Conservation (phyloP, 2,797 vertebrate genomes). For the Vespertilio murinus region DNA sequence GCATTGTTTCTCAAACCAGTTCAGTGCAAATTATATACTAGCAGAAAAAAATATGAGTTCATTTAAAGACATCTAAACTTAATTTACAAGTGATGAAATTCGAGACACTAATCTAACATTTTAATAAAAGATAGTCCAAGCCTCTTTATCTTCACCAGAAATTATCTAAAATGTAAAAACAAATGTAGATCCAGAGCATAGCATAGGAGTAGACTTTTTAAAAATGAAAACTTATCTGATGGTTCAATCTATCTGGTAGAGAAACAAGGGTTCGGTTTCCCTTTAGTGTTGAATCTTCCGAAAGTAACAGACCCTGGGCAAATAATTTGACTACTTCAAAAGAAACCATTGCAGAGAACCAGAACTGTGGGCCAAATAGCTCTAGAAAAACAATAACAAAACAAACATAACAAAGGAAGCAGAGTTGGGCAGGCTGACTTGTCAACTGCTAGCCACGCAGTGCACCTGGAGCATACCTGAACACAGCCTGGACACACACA, state of each 20-base stretch:
- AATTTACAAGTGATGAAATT: background rate
- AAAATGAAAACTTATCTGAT: background rate
- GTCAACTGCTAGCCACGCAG: background rate
- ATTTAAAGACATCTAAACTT: background rate
- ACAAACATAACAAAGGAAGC: background rate
- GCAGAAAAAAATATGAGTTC: background rate
- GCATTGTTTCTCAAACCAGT: background rate
- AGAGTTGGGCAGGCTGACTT: background rate
- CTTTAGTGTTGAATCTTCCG: background rate
- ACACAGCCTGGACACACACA: rapidly evolving
- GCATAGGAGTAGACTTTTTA: background rate
- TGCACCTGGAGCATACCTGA: too few relatives aligned
- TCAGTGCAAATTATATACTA: background rate
- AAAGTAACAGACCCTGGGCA: background rate
- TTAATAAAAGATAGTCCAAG: background rate
- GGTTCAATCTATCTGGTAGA: background rate
- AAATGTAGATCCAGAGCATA: background rate
- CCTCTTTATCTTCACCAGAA: background rate
- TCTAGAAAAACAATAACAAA: background rate
- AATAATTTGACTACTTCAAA: background rate
- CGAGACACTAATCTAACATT: background rate
- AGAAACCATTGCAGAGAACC: constrained; percentile 18
- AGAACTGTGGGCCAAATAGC: background rate
- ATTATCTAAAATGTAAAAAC: background rate
- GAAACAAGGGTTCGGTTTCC: background rate